Conservation (phyloP, 2,888 invertebrate genomes). For the Himalopsyche kuldschensis region DNA sequence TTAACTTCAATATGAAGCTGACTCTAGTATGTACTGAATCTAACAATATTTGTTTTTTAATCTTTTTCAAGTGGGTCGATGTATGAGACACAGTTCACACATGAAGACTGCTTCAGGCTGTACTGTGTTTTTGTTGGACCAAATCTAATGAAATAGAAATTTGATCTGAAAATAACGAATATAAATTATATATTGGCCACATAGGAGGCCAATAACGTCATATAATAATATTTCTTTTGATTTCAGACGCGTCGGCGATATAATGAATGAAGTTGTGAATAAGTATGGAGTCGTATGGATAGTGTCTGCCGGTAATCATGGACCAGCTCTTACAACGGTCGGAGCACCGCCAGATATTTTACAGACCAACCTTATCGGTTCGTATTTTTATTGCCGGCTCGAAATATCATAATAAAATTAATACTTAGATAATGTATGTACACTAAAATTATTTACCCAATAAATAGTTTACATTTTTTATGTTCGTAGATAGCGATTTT, state of each 20-base stretch:
- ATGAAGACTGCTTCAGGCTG: too few relatives aligned
- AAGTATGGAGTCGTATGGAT: conserved; percentile 93
- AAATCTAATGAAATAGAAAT: too few relatives aligned
- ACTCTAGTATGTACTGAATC: conserved; percentile 73
- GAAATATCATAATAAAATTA: not conserved
- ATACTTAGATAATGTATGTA: too few relatives aligned
- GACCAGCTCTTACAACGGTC: conserved; percentile 89
- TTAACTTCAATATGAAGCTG: conserved; percentile 81
- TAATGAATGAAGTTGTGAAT: conserved; percentile 86
- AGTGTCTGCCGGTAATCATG: conserved; percentile 93
- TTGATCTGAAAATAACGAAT: too few relatives aligned
- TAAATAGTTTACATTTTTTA: too few relatives aligned
- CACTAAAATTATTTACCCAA: too few relatives aligned
- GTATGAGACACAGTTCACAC: too few relatives aligned
- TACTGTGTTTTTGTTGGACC: too few relatives aligned
- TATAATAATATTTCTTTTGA: conserved; percentile 14
- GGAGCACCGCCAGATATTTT: conserved; percentile 87
- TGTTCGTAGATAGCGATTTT: too few relatives aligned
- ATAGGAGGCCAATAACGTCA: too few relatives aligned
- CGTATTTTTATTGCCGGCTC: conserved; percentile 11
- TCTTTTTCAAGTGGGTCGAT: not conserved
- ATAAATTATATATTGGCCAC: too few relatives aligned
- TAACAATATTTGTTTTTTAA: too few relatives aligned
- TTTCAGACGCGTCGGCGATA: conserved; percentile 77
- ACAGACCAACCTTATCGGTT: conserved; percentile 81